Percentiles rank a stretch among this genome's conserved stretches.
Conservation (phyloP, 1,140 invertebrate species). For the Bombus waltoni region DNA sequence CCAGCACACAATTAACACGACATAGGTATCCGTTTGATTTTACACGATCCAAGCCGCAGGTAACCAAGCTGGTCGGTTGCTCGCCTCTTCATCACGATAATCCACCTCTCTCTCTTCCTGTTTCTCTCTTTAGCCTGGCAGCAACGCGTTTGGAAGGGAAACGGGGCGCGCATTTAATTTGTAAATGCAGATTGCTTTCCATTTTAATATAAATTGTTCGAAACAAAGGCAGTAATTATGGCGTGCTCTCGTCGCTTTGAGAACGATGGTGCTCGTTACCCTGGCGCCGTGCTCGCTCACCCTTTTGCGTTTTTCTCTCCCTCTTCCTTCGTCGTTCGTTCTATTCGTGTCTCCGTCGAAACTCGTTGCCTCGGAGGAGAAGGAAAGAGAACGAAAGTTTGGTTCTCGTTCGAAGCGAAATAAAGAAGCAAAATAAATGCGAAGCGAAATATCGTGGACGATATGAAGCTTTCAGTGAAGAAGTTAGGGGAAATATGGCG, state of each 20-base stretch:
- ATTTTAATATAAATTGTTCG: slow-evolving; percentile 81
- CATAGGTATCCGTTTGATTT: slow-evolving; percentile 75
- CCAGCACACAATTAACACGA: slow-evolving; percentile 76
- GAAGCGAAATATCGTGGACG: background rate
- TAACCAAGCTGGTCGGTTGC: slow-evolving; percentile 63
- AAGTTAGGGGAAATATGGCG: too few species aligned
- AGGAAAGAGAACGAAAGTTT: background rate
- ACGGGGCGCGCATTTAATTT: slow-evolving; percentile 76
- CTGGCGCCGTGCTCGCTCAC: slow-evolving; percentile 18
- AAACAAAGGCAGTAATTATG: slow-evolving; percentile 80
- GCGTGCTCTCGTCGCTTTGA: slow-evolving; percentile 56
- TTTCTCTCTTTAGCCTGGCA: background rate
- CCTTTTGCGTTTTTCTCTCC: background rate
- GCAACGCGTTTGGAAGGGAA: slow-evolving; percentile 42
- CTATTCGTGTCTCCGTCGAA: background rate
- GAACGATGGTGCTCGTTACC: slow-evolving; percentile 51
- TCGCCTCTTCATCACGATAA: slow-evolving; percentile 67
- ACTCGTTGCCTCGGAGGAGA: background rate
- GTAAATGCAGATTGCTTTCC: slow-evolving; percentile 80
- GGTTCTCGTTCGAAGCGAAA: background rate
- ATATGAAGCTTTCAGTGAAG: background rate
- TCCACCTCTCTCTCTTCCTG: slow-evolving; percentile 47
- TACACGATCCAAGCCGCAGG: slow-evolving; percentile 65
- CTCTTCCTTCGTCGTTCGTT: background rate
- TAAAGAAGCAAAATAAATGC: background rate